A percentile compares a stretch with the other conserved stretches of the same genome.
Evolutionary conservation across 2,888 invertebrate genomes (phyloP).

Genomic region (Nemotelus nigrinus): DNA sequence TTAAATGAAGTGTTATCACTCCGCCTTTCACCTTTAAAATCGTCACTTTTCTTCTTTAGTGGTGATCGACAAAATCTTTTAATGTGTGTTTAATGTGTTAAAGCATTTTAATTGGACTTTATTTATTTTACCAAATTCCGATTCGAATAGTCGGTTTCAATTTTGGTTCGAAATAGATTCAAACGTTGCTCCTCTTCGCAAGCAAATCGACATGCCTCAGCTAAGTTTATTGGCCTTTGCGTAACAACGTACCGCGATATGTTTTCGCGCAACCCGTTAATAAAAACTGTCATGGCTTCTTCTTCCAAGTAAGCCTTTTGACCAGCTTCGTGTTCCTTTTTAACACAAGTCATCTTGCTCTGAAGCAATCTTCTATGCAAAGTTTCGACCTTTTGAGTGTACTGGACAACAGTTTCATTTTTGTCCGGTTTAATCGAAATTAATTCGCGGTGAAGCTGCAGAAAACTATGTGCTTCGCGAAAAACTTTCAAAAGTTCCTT

Average conservation of each 20-base stretch:
- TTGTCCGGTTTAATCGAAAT: not conserved
- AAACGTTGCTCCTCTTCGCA: not conserved
- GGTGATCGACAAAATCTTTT: not conserved
- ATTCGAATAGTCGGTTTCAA: not conserved
- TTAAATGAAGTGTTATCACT: not conserved
- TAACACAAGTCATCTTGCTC: not conserved
- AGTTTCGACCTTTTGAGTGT: conserved; percentile 3
- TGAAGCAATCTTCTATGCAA: not conserved
- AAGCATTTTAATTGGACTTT: not conserved
- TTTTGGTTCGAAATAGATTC: too few species aligned
- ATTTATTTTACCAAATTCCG: not conserved
- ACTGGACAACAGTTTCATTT: not conserved
- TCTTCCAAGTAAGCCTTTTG: not conserved
- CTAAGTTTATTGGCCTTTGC: conserved; percentile 37
- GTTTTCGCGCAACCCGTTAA: conserved; percentile 14
- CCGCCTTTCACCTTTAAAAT: not conserved
- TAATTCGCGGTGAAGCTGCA: not conserved
- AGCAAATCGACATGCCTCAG: conserved; percentile 27
- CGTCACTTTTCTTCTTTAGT: not conserved
- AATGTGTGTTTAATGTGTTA: too few species aligned
- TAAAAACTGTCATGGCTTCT: not conserved
- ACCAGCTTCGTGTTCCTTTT: conserved; percentile 1
- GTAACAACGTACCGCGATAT: conserved; percentile 36
- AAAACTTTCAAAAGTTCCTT: not conserved
- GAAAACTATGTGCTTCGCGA: not conserved